A percentile compares a stretch with the other conserved stretches of the same genome.
phyloP scores from a whole-genome alignment of 2,888 invertebrate genomes.

The Patella depressa region DNA sequence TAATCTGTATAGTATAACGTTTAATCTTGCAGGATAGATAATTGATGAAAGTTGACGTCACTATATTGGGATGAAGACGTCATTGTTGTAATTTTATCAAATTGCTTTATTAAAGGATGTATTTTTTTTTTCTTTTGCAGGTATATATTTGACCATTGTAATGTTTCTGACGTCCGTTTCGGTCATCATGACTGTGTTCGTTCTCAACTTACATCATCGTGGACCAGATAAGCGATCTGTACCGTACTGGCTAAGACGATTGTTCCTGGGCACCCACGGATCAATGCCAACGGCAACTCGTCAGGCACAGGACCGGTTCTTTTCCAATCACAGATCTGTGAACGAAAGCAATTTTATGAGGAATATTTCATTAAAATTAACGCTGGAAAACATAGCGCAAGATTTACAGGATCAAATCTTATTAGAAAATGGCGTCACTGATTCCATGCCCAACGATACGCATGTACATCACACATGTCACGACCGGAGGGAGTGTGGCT shows the following conservation, averaged over 20 bases:
- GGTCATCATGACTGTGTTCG: conserved; percentile 75
- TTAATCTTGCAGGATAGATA: too few species aligned
- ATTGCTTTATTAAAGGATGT: too few species aligned
- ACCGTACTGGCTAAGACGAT: conserved; percentile 71
- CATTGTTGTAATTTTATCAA: too few species aligned
- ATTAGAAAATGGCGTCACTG: conserved; percentile 46
- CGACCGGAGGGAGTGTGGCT: background rate
- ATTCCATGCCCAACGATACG: conserved; percentile 20
- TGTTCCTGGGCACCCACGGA: conserved; percentile 54
- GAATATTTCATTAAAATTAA: conserved; percentile 67
- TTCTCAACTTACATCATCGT: conserved; percentile 76
- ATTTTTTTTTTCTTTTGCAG: conserved; percentile 56
- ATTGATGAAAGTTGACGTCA: too few species aligned
- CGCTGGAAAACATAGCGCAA: conserved; percentile 69
- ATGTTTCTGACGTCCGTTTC: conserved; percentile 76
- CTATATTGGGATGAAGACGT: too few species aligned
- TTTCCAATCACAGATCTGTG: conserved; percentile 14
- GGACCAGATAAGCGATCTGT: conserved; percentile 73
- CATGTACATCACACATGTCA: conserved; percentile 18
- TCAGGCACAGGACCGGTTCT: background rate
- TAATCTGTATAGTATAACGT: too few species aligned
- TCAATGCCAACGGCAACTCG: background rate
- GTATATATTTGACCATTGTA: conserved; percentile 75
- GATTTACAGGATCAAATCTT: conserved; percentile 65
- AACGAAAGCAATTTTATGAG: conserved; percentile 52